Evolutionary conservation across 2,113 vertebrate genomes (phyloP), one percentile per base, ranked within the genome.

Genomic region (Ia io): DNA sequence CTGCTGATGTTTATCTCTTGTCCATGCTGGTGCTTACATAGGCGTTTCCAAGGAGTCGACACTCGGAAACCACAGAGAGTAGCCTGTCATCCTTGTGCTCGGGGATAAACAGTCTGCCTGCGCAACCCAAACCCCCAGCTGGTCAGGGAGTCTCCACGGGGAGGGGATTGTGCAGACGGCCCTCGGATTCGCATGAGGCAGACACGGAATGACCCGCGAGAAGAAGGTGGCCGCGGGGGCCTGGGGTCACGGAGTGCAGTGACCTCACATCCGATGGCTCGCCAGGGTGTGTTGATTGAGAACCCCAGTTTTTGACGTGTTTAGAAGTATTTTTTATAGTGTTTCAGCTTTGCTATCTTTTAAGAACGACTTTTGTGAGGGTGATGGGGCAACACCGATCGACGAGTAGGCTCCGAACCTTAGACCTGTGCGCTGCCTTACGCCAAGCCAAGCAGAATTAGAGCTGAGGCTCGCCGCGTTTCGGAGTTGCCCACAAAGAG

Each of bases 231-330:
- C 49, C 5, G 1, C 32, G 6, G 44, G 17, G 49, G 32, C 5
- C 8, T 7, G 25, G 79, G 61, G 2, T 9, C 5, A 23, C 30
- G 1, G 1, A 3, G 2, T 0, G 12, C 22, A 3, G 93, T 5
- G 30, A 13, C 0, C 2, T 14, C 14, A 0, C 1, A 0, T 49
- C 25, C 6, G 0, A 2, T 0, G 9, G 71, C 3, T 3, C 1
- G 2, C 20, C 0, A 0, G 2, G 11, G 2, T 4, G 78, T 47
- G 2, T 11, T 4, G 18, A 11, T 6, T 1, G 37, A n/a, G 83
- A 37, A 28, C 23, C 25, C 16, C 44, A 1, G 0, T 2, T 71
- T 51, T 2, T 30, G 35, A 25, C 2, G 16, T 14, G 1, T 0
- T 11, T 9, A 51, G 22, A 63, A 51, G 12, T 42, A 13, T 74